phyloP scores from a whole-genome alignment of 2,113 vertebrate genomes.

The Nesoenas mayeri region DNA sequence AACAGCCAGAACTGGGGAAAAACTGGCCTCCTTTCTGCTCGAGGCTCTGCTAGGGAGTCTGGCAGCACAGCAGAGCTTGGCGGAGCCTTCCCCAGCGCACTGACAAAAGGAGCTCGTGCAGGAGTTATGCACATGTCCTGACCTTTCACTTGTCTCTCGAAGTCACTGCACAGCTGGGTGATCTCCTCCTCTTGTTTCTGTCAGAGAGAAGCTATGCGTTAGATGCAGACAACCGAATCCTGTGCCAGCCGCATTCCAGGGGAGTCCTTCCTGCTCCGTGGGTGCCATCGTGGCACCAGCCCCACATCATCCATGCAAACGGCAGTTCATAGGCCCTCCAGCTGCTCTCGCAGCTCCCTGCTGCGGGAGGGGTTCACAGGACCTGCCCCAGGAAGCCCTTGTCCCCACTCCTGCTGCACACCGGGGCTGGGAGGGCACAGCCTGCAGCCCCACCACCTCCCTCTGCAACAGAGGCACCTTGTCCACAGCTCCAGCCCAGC shows the following conservation, averaged over 20 bases:
- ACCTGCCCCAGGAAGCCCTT: background rate
- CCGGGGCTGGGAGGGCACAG: background rate
- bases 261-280: background rate
- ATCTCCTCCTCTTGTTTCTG: slow-evolving; percentile 88
- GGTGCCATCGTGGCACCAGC: background rate
- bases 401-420: rapidly evolving
- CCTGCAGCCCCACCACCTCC: background rate
- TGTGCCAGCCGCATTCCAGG: background rate
- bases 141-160: slow-evolving; percentile 86
- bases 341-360: background rate
- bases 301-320: background rate
- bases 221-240: background rate
- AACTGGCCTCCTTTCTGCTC: background rate
- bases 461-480: background rate
- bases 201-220: background rate
- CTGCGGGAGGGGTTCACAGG: background rate
- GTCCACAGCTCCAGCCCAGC: rapidly evolving
- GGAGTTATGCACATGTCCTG: background rate
- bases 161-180: slow-evolving; percentile 69
- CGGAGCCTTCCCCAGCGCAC: background rate
- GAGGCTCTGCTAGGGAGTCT: background rate
- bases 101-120: background rate
- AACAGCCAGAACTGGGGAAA: too few species aligned
- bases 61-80: background rate
- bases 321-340: background rate